Base-by-base conservation (phyloP, 1,140 invertebrate genomes). In the Cepaea nemoralis region DNA sequence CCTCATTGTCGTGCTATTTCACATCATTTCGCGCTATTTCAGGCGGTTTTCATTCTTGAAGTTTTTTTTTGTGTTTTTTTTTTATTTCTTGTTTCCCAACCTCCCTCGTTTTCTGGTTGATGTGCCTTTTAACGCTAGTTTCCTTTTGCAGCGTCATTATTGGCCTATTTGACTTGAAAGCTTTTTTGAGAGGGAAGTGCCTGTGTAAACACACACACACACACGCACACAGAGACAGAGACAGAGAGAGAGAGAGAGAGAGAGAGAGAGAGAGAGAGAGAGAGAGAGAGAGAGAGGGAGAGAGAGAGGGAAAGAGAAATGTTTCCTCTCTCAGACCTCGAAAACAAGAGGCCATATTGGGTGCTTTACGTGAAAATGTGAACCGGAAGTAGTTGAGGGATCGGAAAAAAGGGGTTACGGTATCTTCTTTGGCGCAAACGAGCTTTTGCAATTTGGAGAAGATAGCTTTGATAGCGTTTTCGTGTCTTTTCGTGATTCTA, bases 391-490 rank as follows among this genome's bases (percentile, higher is more conserved):
- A 27, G 73, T 50, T 48, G 40, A 48, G 33, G 27, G 14, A 8
- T n/a, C 73, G 73, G 42, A 75, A 27, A 31, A 75, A 27, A 31
- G 40, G 73, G 73, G 14, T 45, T 45, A 75, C 40, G 42, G 27
- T 42, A n/a, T n/a, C 42, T 48, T 37, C 45, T 37, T 48, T 40
- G 24, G 73, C 40, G 6, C 8, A 42, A 12, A 48, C 37, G 22
- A 40, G 33, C 39, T 6, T 40, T 27, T n/a, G 42, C n/a, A 37
- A 24, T 48, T 45, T 50, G n/a, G 12, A 16, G n/a, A 42, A n/a
- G 73, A 45, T 75, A 75, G 48, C 73, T 40, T 40, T 75, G 73
- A 75, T 75, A 42, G 73, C 73, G 19, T 75, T 75, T 75, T 75
- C 73, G 73, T 75, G 73, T 75, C 48, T n/a, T 75, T 48, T 42